Evolutionary conservation across 1,140 invertebrate genomes (phyloP), one percentile per base, ranked within the genome.

Genomic region (Lucilia sericata): DNA sequence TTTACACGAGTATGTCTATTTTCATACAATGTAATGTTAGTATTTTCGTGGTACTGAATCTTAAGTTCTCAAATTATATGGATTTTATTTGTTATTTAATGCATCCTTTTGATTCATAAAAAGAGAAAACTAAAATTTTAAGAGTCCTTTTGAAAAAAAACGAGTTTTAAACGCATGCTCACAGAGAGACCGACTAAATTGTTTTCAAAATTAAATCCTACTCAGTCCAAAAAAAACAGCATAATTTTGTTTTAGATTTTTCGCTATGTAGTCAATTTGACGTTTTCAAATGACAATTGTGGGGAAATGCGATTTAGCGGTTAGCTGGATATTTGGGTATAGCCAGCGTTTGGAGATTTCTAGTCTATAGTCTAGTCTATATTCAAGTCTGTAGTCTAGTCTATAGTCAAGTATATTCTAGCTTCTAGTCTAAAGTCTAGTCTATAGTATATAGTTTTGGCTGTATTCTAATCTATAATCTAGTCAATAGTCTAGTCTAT

Each of bases 1-100:
- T 49, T 47, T 65, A 82, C 60, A 70, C 81, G 60, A 65, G 55
- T 82, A 49, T 82, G 21, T 65, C 76, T 49, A 51, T 49, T 80
- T 80, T 10, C n/a, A 51, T 80, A 49, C 76, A 49, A 21, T 80
- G 76, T 80, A 51, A 80, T 80, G 42, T 80, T 51, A 19, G 76
- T 80, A 51, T 49, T 80, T 49, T 80, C 30, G n/a, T 17, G 19
- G 76, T 80, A 78, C 12, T 80, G 42, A 70, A 70, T 70, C 19
- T 80, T 80, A 21, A 7, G 19, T 47, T 1, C 42, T 51, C 42
- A 49, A 80, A 80, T 80, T 49, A 21, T 80, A 80, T 51, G 42
- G 19, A 80, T 80, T 49, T 19, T 21, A 49, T 80, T 80, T 42
- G 7, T 80, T 19, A 2, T 80, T 49, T 7, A 80, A 80, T 80